Conservation (phyloP, 1,140 invertebrate genomes). For the Paraescarpia echinospica region DNA sequence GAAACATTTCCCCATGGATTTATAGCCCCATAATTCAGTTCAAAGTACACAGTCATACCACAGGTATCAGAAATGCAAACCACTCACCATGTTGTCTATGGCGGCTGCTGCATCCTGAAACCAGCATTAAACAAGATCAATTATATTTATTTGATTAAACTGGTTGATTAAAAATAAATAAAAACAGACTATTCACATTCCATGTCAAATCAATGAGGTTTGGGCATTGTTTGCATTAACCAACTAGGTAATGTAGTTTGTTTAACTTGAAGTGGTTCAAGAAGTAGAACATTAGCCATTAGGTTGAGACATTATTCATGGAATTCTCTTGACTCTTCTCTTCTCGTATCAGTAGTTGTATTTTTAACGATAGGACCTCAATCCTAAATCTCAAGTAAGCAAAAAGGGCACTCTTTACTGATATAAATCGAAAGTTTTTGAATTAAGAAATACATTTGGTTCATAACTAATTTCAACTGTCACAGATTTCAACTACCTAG, state of each 20-base stretch:
- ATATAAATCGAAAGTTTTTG: too few relatives aligned
- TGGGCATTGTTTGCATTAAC: neutral
- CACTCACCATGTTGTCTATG: slow-evolving; percentile 95
- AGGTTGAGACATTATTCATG: too few relatives aligned
- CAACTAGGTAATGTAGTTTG: neutral
- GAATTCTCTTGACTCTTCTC: too few relatives aligned
- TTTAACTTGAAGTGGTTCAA: neutral
- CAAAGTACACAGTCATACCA: neutral
- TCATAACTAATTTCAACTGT: neutral
- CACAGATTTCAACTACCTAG: neutral
- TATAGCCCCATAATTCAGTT: neutral
- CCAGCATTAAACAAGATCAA: slow-evolving; percentile 26
- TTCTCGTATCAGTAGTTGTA: too few relatives aligned
- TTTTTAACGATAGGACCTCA: too few relatives aligned
- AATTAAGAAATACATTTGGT: neutral
- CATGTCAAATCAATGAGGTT: neutral
- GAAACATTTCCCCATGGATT: neutral
- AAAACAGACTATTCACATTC: neutral
- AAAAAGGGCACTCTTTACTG: too few relatives aligned
- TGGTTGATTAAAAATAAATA: neutral
- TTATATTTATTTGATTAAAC: neutral
- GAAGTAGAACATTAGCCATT: neutral
- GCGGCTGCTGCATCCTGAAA: slow-evolving; percentile 91
- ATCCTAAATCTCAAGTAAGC: too few relatives aligned
- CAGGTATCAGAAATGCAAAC: neutral